Conservation (phyloP, 1,140 invertebrate genomes). For the Drosophila melanogaster region DNA sequence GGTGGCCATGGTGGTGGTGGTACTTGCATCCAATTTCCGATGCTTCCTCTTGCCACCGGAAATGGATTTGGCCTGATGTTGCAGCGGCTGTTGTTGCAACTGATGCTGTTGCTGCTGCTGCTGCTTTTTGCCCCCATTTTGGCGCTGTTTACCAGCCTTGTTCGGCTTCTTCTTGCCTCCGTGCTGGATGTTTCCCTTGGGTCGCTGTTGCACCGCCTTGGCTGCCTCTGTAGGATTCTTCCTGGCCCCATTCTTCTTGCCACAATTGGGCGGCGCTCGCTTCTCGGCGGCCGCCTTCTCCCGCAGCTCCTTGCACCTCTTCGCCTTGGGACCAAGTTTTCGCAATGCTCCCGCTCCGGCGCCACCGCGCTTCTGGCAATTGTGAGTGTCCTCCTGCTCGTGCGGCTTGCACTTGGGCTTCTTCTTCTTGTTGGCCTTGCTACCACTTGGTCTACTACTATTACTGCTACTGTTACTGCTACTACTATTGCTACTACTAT, state of each 20-base stretch:
- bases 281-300: slow-evolving; percentile 45
- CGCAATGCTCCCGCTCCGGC: slow-evolving; percentile 20
- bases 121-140: slow-evolving; percentile 36
- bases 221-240: not conserved
- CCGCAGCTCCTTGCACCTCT: slow-evolving; percentile 56
- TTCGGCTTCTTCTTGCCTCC: slow-evolving; percentile 40
- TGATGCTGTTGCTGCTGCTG: slow-evolving; percentile 5
- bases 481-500: slow-evolving; percentile 43
- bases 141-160: slow-evolving; percentile 54
- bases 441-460: slow-evolving; percentile 22
- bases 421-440: slow-evolving; percentile 55
- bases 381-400: slow-evolving; percentile 71
- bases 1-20: slow-evolving; percentile 55
- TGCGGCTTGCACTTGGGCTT: slow-evolving; percentile 60
- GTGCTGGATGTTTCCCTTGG: slow-evolving; percentile 28
- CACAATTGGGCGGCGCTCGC: slow-evolving; percentile 54
- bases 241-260: slow-evolving; percentile 51
- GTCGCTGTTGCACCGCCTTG: slow-evolving; percentile 31
- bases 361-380: slow-evolving; percentile 60
- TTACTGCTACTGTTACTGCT: slow-evolving; percentile 35
- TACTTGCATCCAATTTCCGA: slow-evolving; percentile 21
- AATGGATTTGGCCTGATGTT: slow-evolving; percentile 38
- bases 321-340: slow-evolving; percentile 62
- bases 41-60: slow-evolving; percentile 37
- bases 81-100: not conserved